phyloP scores from a whole-genome alignment of 1,140 invertebrate genomes.

The Drosophila varians region DNA sequence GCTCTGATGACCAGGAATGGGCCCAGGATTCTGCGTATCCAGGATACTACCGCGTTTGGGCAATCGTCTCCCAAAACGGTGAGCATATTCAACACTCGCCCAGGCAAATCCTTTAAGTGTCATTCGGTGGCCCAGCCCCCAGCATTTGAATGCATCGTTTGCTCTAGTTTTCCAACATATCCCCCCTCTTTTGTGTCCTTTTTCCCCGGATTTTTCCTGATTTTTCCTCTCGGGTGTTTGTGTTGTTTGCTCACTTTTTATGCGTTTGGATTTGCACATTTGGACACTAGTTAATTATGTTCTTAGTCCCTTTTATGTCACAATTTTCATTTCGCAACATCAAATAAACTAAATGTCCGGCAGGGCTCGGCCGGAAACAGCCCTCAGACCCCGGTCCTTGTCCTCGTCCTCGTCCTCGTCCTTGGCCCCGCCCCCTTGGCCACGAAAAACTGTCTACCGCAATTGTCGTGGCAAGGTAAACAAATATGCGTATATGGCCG shows the following conservation, averaged over 20 bases:
- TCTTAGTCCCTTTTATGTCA: slow-evolving; percentile 82
- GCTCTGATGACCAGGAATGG: slow-evolving; percentile 30
- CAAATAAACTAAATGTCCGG: slow-evolving; percentile 78
- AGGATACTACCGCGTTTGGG: background rate
- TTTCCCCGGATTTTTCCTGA: background rate
- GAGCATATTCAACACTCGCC: slow-evolving; percentile 56
- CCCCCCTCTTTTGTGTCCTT: background rate
- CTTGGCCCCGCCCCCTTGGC: background rate
- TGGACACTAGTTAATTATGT: slow-evolving; percentile 80
- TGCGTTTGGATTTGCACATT: slow-evolving; percentile 78
- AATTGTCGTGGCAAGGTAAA: slow-evolving; percentile 82
- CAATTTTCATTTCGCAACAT: slow-evolving; percentile 81
- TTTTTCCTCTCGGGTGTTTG: slow-evolving; percentile 8
- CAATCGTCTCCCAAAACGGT: slow-evolving; percentile 39
- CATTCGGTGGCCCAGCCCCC: slow-evolving; percentile 47
- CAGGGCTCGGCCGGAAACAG: slow-evolving; percentile 26
- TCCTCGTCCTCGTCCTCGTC: too few species aligned
- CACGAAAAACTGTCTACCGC: slow-evolving; percentile 50
- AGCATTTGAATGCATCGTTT: slow-evolving; percentile 42
- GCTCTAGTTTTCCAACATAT: slow-evolving; percentile 14
- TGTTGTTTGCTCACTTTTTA: slow-evolving; percentile 68
- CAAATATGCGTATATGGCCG: slow-evolving; percentile 66
- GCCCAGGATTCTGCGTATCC: slow-evolving; percentile 1
- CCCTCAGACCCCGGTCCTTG: too few species aligned
- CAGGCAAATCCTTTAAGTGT: slow-evolving; percentile 74